Evolutionary conservation across 2,797 vertebrate species (phyloP), one percentile per base, ranked within the genome.

Genomic region (Cyclopterus lumpus): DNA sequence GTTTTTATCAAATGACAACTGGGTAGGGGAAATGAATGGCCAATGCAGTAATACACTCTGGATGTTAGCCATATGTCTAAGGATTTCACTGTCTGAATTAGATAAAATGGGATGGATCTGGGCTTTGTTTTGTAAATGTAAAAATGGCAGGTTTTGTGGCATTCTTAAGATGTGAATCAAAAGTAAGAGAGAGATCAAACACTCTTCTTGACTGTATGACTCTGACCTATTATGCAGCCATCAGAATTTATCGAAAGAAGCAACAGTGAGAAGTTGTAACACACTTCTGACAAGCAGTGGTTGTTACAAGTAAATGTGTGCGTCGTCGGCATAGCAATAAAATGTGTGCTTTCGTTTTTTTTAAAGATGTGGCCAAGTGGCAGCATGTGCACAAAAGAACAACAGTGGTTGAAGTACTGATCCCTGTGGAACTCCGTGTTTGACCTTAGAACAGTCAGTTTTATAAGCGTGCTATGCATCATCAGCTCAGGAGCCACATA

Each of bases 401-500:
- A 54, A 49, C 59, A 54, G 67, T 30, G 26, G 20, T 24, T 18
- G 14, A 34, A 51, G 8, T 1, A 67, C 5, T 20, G 32, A 73
- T 55, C 38, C 64, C 4, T 38, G 54, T 32, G 57, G 60, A 67
- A 36, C 30, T 55, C 67, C 40, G 36, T 20, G 26, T 58, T 54
- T 34, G 8, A 61, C 7, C 28, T 34, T 10, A 48, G 26, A 72
- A 32, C 16, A 49, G 7, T 58, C 40, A 61, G 57, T 26, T 42
- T 11, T 51, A 24, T 30, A 7, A 32, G 24, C 40, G 30, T 54
- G 46, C 60, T 6, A 49, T 51, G 20, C 7, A 61, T 34, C 10
- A 44, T 48, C 26, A 54, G 34, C 44, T 42, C n/a, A 68, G 34
- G 18, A 42, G n/a, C 26, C 5, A 44, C 36, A 36, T 4, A 20